Evolutionary conservation across 2,888 invertebrate species (phyloP).

Genomic region (Zootermopsis nevadensis): DNA sequence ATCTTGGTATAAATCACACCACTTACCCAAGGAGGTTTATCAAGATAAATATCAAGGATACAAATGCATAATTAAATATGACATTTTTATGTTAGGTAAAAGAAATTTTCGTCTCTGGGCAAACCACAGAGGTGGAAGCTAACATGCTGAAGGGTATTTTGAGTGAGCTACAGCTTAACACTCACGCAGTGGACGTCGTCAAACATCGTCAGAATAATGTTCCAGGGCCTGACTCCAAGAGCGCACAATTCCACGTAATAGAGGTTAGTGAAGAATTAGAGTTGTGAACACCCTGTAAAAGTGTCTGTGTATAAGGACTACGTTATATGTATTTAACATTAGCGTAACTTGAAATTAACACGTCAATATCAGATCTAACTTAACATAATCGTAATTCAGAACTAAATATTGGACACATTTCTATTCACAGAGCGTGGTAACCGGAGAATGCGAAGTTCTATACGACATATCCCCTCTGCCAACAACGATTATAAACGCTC

Average conservation of each 20-base stretch:
- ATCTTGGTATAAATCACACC: no score
- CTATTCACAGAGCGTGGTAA: constrained; percentile 55
- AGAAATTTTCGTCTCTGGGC: no score
- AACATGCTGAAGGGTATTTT: constrained; percentile 78
- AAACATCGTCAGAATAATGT: constrained; percentile 56
- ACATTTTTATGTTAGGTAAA: no score
- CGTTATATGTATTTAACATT: no score
- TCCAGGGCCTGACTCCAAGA: constrained; percentile 59
- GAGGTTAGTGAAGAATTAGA: constrained; percentile 61
- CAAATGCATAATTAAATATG: no score
- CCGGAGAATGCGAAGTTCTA: constrained; percentile 76
- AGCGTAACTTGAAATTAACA: no score
- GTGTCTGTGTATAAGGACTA: no score
- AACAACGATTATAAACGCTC: constrained; percentile 67
- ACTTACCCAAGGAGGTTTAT: no score
- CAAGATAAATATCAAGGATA: no score
- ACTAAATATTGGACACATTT: background rate
- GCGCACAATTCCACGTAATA: constrained; percentile 74
- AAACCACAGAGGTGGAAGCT: constrained; percentile 63
- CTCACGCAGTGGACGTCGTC: constrained; percentile 68
- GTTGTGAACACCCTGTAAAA: background rate
- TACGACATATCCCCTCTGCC: constrained; percentile 74
- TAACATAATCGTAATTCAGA: background rate
- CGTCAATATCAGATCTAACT: no score
- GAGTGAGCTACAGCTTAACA: constrained; percentile 76